These are phyloP conservation scores for Troides aeacus DNA, from an alignment of 2,888 invertebrate genomes.

Conservation along the genomic window DNA sequence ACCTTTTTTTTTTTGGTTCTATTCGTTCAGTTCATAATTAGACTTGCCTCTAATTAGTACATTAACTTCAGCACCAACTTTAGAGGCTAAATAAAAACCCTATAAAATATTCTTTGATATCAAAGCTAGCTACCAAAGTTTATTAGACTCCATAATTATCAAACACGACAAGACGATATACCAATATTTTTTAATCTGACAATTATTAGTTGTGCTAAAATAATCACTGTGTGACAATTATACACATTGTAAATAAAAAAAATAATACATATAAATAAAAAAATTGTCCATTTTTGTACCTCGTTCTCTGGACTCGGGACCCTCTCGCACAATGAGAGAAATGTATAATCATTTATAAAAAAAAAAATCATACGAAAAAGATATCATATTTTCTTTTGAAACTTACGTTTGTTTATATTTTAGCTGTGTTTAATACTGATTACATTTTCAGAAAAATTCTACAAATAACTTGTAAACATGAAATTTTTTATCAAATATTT, in stretches of 20 bases:
- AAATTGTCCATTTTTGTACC: too few relatives aligned
- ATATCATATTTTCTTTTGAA: background rate
- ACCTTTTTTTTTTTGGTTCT: background rate
- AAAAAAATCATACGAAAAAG: background rate
- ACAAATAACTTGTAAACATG: too few relatives aligned
- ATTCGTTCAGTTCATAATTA: background rate
- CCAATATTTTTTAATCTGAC: background rate
- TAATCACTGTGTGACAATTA: background rate
- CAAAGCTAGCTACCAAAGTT: slow-evolving; percentile 26
- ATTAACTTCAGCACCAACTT: slow-evolving; percentile 34
- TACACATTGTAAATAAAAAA: background rate
- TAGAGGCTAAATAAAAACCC: slow-evolving; percentile 29
- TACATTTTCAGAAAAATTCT: background rate
- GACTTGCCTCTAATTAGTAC: slow-evolving; percentile 4
- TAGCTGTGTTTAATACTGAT: slow-evolving; percentile 5
- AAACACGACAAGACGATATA: background rate
- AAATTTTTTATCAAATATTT: too few relatives aligned
- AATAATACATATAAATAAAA: background rate
- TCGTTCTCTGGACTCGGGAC: too few relatives aligned
- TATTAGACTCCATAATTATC: slow-evolving; percentile 1
- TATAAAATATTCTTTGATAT: slow-evolving; percentile 26
- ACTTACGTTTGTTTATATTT: background rate
- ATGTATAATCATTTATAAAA: background rate
- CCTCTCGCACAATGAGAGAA: background rate
- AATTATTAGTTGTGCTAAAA: slow-evolving; percentile 1